These are phyloP conservation scores for Ischnus inquisitorius DNA, from an alignment of 2,888 invertebrate genomes.

Conservation along the genomic window DNA sequence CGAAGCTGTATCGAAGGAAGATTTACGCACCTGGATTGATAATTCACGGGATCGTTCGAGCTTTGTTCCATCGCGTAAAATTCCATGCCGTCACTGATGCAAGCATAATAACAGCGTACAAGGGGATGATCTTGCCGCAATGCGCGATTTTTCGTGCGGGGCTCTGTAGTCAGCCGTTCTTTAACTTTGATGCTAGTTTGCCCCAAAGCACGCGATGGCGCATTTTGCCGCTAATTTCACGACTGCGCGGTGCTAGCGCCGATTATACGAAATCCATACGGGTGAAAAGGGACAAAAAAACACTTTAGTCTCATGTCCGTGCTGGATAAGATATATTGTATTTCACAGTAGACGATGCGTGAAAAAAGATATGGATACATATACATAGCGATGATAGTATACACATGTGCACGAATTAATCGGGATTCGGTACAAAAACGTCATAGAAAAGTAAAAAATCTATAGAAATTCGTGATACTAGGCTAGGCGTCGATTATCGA, in stretches of 20 bases:
- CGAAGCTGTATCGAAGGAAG: not conserved
- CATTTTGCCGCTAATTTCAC: constrained; percentile 64
- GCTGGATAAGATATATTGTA: constrained; percentile 24
- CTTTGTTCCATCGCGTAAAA: constrained; percentile 7
- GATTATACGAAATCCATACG: not conserved
- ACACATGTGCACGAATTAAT: constrained; percentile 15
- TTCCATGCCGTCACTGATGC: constrained; percentile 30
- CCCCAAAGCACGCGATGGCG: constrained; percentile 52
- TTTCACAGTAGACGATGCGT: constrained; percentile 39
- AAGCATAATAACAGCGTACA: constrained; percentile 31
- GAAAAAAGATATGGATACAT: constrained; percentile 50
- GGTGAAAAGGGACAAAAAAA: not conserved
- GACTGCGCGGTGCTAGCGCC: constrained; percentile 60
- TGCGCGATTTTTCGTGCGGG: constrained; percentile 61
- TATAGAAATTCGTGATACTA: constrained; percentile 3
- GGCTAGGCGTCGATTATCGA: constrained; percentile 18
- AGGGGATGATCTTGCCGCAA: constrained; percentile 52
- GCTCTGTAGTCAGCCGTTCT: constrained; percentile 33
- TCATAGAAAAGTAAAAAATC: not conserved
- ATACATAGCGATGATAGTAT: constrained; percentile 21
- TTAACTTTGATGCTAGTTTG: constrained; percentile 16
- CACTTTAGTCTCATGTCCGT: constrained; percentile 13
- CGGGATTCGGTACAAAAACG: constrained; percentile 13
- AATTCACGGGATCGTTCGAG: constrained; percentile 37
- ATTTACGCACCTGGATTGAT: constrained; percentile 52